Evolutionary conservation across 2,797 vertebrate species (phyloP).

Genomic region (Sparus aurata): DNA sequence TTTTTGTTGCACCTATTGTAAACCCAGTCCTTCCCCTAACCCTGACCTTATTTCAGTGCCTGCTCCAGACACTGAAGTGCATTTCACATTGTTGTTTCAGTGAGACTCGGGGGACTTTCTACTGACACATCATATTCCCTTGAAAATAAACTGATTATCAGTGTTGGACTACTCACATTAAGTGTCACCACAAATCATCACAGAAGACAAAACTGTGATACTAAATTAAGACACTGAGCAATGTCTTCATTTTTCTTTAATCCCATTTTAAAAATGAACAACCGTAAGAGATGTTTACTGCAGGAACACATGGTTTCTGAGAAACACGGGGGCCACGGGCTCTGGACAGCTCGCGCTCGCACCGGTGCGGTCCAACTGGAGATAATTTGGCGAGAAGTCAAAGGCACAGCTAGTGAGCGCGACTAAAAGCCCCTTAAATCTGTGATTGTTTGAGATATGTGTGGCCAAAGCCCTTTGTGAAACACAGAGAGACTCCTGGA

Average conservation of each 20-base stretch:
- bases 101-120: constrained; percentile 40
- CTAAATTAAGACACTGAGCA: constrained; percentile 17
- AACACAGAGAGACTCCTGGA: constrained; percentile 74
- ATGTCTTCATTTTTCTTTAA: constrained; percentile 1
- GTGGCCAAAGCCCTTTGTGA: constrained; percentile 62
- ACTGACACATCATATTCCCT: constrained; percentile 39
- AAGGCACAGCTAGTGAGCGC: constrained; percentile 56
- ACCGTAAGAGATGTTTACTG: neutral
- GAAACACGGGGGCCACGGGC: constrained; percentile 16
- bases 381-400: constrained; percentile 62
- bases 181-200: constrained; percentile 29
- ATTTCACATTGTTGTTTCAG: constrained; percentile 42
- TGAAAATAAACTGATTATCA: constrained; percentile 55
- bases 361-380: constrained; percentile 32
- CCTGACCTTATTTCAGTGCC: constrained; percentile 11
- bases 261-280: constrained; percentile 11
- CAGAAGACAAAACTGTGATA: constrained; percentile 19
- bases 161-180: constrained; percentile 39
- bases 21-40: constrained; percentile 13
- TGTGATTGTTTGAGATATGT: constrained; percentile 68
- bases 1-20: neutral
- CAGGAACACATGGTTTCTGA: constrained; percentile 5
- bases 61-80: constrained; percentile 18
- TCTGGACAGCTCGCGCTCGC: constrained; percentile 20
- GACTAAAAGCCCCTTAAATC: constrained; percentile 70